Base-by-base conservation (phyloP, 2,113 vertebrate species). In the Hiodon alosoides region DNA sequence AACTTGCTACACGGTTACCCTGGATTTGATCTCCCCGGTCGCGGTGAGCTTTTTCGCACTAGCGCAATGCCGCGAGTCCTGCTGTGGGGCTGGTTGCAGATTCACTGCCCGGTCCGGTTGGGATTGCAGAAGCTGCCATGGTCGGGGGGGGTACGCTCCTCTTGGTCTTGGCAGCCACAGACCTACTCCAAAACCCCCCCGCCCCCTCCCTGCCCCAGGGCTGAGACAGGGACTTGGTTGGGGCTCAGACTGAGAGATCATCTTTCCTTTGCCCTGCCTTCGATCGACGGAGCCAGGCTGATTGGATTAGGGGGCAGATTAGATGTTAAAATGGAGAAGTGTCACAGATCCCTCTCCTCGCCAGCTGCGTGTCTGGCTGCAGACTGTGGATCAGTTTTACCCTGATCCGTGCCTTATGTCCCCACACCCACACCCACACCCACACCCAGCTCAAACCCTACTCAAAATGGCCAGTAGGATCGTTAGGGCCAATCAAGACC, bases 271-370 rank as follows among this genome's bases (percentile, higher is more conserved):
- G 73, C 75, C 16, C 67, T 55, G 64, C 68, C 67, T 74, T 62
- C 70, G 75, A 69, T 57, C 69, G 9, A 74, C 72, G 68, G 62
- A 75, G 69, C 16, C 64, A 73, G 61, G 59, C 71, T 78, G 72
- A 80, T 82, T 75, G 80, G 79, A 85, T 83, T 81, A 83, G 76
- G 60, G 57, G 67, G 47, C 61, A 76, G 76, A 78, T 80, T 82
- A 80, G 71, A 81, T 75, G 70, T 62, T 73, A 16, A 75, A 81
- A 76, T 73, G 74, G 74, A 67, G 72, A 75, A 79, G 75, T 78
- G 79, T 83, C 68, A 70, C 69, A 80, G 68, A 76, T 83, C 74
- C 71, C 69, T 76, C 72, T 75, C 71, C 69, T 53, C 72, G 67
- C 80, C 82, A 81, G 71, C 80, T 83, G 80, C 61, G 17, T 62